Evolutionary conservation across 2,113 vertebrate genomes (phyloP).

Genomic region (Cottus gobio): DNA sequence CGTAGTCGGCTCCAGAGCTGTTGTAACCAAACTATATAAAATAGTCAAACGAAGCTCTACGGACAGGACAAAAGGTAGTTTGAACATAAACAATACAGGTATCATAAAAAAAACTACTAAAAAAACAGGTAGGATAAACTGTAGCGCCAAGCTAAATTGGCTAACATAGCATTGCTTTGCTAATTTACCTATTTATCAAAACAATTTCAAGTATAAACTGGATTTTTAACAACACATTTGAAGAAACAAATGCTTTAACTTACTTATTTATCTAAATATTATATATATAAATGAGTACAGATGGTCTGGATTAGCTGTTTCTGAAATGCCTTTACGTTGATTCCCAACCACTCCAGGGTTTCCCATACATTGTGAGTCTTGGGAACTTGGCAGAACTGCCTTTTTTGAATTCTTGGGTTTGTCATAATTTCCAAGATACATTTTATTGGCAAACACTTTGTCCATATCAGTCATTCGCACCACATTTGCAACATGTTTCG

Average conservation of each 20-base stretch:
- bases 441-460: constrained; percentile 1
- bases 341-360: background rate
- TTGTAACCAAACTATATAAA: background rate
- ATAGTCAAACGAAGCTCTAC: background rate
- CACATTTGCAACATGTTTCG: background rate
- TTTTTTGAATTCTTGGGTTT: background rate
- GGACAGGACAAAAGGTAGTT: background rate
- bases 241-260: background rate
- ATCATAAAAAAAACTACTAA: background rate
- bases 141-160: background rate
- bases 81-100: background rate
- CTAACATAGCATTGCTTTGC: background rate
- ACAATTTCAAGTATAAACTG: background rate
- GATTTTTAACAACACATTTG: background rate
- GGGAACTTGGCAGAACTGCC: background rate
- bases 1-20: background rate
- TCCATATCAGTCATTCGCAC: background rate
- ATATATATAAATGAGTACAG: background rate
- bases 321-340: background rate
- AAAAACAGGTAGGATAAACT: no score
- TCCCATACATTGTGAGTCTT: background rate
- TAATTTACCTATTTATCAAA: background rate
- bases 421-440: background rate
- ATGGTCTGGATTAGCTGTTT: background rate
- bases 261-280: background rate